phyloP scores from a whole-genome alignment of 1,140 invertebrate species.

The Dendroctonus ponderosae region DNA sequence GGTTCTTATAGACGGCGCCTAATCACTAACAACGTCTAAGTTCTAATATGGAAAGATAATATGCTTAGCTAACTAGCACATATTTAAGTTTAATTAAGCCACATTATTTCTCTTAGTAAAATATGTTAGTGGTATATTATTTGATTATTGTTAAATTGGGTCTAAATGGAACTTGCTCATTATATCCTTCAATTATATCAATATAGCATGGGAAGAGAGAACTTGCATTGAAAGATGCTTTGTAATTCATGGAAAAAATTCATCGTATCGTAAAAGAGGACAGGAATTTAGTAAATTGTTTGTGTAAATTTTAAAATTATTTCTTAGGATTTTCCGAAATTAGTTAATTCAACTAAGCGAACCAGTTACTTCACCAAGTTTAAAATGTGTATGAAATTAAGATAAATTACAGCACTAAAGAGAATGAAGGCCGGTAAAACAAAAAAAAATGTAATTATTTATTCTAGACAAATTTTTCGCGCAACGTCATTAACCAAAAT shows the following conservation, averaged over 20 bases:
- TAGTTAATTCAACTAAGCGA: not conserved
- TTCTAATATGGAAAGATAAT: constrained; percentile 2
- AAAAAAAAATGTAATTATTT: not conserved
- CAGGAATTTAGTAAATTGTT: too few relatives aligned
- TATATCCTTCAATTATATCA: too few relatives aligned
- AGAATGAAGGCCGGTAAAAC: too few relatives aligned
- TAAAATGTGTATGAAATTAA: not conserved
- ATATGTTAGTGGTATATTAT: not conserved
- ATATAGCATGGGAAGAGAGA: too few relatives aligned
- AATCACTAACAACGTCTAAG: constrained; percentile 19
- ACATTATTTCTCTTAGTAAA: constrained; percentile 25
- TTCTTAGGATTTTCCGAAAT: not conserved
- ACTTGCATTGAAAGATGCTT: too few relatives aligned
- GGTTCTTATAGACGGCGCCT: constrained; percentile 16
- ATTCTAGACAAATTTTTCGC: not conserved
- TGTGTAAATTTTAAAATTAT: constrained; percentile 1
- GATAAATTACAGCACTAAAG: not conserved
- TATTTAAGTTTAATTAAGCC: constrained; percentile 20
- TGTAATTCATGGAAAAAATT: too few relatives aligned
- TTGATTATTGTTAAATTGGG: too few relatives aligned
- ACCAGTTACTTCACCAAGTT: not conserved
- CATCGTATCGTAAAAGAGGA: too few relatives aligned
- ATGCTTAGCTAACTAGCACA: not conserved
- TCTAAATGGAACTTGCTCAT: too few relatives aligned
- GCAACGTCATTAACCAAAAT: not conserved